Percentiles rank a stretch among this genome's conserved stretches.
Conservation (phyloP, 2,888 invertebrate genomes). For the Ennomos fuscantarius region DNA sequence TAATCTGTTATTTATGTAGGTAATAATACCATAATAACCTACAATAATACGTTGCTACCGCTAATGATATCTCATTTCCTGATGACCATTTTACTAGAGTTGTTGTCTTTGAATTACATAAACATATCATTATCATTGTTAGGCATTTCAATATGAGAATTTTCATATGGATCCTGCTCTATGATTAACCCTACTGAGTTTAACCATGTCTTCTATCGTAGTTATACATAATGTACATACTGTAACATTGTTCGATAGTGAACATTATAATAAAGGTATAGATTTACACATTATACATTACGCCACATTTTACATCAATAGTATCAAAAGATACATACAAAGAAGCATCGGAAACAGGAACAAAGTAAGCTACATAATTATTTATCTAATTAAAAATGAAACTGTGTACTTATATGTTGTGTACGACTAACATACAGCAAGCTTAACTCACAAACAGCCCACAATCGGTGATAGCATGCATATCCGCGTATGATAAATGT, state of each 20-base stretch:
- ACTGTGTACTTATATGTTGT: conserved; percentile 59
- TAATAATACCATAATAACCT: conserved; percentile 6
- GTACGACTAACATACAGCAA: conserved; percentile 72
- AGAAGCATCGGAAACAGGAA: conserved; percentile 53
- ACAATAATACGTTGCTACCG: conserved; percentile 2
- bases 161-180: no score
- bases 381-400: conserved; percentile 47
- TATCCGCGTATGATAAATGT: conserved; percentile 48
- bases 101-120: no score
- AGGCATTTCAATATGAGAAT: no score
- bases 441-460: conserved; percentile 74
- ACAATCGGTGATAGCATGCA: conserved; percentile 70
- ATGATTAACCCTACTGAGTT: no score
- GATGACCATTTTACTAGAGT: neutral
- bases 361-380: conserved; percentile 66
- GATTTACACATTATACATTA: no score
- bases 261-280: no score
- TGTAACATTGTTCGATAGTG: no score
- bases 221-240: no score
- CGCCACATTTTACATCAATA: conserved; percentile 5
- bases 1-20: conserved; percentile 16
- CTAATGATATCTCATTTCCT: conserved; percentile 2
- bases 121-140: no score
- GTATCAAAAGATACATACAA: conserved; percentile 38
- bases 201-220: no score